Conservation (phyloP, 2,113 vertebrate species). For the Camarhynchus parvulus region DNA sequence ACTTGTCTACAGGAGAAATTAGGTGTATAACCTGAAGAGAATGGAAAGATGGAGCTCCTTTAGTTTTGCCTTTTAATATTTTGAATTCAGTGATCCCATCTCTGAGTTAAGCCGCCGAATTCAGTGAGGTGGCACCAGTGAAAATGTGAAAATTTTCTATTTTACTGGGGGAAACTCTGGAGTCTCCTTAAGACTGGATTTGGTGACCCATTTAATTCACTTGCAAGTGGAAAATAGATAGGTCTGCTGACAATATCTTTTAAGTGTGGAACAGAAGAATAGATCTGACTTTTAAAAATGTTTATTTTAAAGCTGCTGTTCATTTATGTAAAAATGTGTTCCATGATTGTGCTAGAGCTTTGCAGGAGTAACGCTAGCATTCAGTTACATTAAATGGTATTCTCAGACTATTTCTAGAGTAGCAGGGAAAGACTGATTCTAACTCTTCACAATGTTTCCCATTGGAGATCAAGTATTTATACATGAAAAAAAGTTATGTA, state of each 20-base stretch:
- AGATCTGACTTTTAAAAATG: not conserved
- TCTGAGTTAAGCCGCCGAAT: not conserved
- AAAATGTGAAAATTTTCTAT: not conserved
- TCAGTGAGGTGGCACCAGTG: not conserved
- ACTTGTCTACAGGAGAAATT: not conserved
- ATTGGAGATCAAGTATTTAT: not conserved
- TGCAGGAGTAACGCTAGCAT: not conserved
- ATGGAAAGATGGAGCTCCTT: not conserved
- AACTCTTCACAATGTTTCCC: not conserved
- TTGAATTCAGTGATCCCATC: not conserved
- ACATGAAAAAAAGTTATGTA: not conserved
- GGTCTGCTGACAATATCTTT: not conserved
- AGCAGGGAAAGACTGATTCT: not conserved
- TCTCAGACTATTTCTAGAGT: not conserved
- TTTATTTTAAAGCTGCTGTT: not conserved
- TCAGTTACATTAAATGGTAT: not conserved
- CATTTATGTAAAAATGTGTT: not conserved
- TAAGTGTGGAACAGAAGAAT: not conserved
- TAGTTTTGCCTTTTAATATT: not conserved
- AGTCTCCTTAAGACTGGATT: not conserved
- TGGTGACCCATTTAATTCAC: not conserved
- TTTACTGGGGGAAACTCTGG: not conserved
- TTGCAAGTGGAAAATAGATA: not conserved
- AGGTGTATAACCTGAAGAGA: not conserved
- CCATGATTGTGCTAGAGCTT: not conserved